Percentiles rank a stretch among this genome's conserved stretches.
Conservation (phyloP, 2,113 vertebrate genomes). For the Phoxinus phoxinus region DNA sequence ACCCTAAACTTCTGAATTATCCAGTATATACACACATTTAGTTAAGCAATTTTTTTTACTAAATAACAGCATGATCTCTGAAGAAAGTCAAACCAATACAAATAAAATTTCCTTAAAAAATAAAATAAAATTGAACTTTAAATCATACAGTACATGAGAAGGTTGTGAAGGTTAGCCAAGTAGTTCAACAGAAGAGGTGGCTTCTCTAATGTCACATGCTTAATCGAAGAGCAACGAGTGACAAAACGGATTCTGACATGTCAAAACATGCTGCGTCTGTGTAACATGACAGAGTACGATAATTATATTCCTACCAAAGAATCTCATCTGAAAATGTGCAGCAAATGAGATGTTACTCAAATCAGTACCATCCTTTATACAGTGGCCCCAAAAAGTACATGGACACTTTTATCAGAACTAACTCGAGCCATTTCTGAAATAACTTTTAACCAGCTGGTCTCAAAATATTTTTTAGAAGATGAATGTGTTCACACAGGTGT, state of each 20-base stretch:
- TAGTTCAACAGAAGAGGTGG: neutral
- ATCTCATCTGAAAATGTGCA: neutral
- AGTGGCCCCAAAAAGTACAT: neutral
- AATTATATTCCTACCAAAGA: neutral
- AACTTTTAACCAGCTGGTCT: neutral
- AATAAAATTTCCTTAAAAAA: neutral
- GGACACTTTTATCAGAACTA: neutral
- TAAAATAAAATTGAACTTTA: neutral
- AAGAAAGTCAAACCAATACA: neutral
- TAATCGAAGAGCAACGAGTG: neutral
- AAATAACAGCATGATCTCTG: neutral
- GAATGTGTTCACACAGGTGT: neutral
- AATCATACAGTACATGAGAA: conserved; percentile 17
- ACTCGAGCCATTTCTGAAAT: neutral
- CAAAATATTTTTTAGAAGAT: neutral
- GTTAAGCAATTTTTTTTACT: neutral
- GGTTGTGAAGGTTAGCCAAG: conserved; percentile 28
- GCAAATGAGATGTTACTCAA: neutral
- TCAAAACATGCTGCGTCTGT: conserved; percentile 7
- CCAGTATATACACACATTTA: neutral
- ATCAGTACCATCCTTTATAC: neutral
- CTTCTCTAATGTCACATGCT: conserved; percentile 3
- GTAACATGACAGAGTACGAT: neutral
- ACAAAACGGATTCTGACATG: conserved; percentile 3
- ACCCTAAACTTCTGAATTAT: too few species aligned